Conservation (phyloP, 2,113 vertebrate genomes). For the Chrysemys picta region DNA sequence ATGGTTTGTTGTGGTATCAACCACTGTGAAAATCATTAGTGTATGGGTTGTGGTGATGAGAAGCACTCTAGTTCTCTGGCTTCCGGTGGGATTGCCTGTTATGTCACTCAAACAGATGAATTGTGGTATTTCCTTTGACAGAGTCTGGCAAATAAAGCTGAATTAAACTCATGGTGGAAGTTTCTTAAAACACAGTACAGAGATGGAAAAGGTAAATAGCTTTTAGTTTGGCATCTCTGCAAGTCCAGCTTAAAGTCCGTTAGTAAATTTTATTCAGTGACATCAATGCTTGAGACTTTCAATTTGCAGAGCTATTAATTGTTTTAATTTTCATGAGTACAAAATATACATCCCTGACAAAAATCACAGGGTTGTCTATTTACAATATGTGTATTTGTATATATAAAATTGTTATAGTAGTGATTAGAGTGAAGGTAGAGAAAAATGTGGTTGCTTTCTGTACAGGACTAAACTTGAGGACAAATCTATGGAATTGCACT, state of each 20-base stretch:
- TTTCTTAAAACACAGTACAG: not conserved
- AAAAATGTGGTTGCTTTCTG: not conserved
- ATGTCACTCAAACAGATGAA: not conserved
- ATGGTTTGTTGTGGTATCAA: rapidly evolving
- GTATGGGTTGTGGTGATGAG: not conserved
- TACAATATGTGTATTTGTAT: not conserved
- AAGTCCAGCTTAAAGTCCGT: not conserved
- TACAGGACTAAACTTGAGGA: not conserved
- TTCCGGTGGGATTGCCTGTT: not conserved
- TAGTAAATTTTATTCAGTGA: not conserved
- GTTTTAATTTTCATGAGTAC: not conserved
- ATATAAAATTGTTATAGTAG: not conserved
- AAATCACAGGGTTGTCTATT: not conserved
- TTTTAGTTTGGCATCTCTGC: not conserved
- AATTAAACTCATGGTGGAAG: not conserved
- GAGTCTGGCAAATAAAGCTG: not conserved
- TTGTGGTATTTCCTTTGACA: not conserved
- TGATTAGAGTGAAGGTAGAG: not conserved
- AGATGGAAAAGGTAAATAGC: rapidly evolving
- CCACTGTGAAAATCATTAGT: not conserved
- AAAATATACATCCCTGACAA: not conserved
- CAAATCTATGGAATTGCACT: not conserved
- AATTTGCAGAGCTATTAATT: not conserved
- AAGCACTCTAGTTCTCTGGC: not conserved
- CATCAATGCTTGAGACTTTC: not conserved